phyloP scores from a whole-genome alignment of 1,140 invertebrate species.

The Phenacoccus solenopsis region DNA sequence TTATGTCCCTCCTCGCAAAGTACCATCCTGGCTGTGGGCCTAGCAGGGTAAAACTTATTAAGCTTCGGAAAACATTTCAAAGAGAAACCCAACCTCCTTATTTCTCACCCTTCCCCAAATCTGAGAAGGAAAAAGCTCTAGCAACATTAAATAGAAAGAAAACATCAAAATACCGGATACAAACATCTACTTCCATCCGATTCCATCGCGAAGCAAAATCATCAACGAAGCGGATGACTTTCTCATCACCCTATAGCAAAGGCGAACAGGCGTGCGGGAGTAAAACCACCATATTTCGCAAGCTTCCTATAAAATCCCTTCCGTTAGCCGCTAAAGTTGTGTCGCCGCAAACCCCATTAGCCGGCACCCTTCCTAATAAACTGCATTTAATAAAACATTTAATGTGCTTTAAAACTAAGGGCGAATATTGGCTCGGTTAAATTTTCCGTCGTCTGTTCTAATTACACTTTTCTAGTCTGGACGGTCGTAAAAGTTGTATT shows the following conservation, averaged over 20 bases:
- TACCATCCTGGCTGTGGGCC: no score
- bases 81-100: no score
- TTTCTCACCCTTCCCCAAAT: no score
- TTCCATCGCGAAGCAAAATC: no score
- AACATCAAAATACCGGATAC: no score
- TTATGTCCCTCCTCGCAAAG: no score
- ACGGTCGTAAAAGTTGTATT: slow-evolving; percentile 15
- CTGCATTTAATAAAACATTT: slow-evolving; percentile 17
- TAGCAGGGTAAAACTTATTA: no score
- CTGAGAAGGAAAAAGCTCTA: no score
- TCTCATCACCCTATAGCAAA: neutral
- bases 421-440: slow-evolving; percentile 13
- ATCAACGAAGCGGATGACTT: neutral
- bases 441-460: slow-evolving; percentile 14
- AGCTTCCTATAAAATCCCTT: slow-evolving; percentile 16
- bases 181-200: no score
- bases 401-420: slow-evolving; percentile 12
- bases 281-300: slow-evolving; percentile 8
- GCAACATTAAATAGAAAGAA: no score
- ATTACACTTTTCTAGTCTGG: slow-evolving; percentile 16
- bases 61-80: no score
- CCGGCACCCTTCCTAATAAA: slow-evolving; percentile 12
- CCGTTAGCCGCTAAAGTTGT: slow-evolving; percentile 14
- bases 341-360: slow-evolving; percentile 14
- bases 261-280: neutral